These are phyloP conservation scores for Heteronetta atricapilla DNA, from an alignment of 2,113 vertebrate species.

Conservation along the genomic window DNA sequence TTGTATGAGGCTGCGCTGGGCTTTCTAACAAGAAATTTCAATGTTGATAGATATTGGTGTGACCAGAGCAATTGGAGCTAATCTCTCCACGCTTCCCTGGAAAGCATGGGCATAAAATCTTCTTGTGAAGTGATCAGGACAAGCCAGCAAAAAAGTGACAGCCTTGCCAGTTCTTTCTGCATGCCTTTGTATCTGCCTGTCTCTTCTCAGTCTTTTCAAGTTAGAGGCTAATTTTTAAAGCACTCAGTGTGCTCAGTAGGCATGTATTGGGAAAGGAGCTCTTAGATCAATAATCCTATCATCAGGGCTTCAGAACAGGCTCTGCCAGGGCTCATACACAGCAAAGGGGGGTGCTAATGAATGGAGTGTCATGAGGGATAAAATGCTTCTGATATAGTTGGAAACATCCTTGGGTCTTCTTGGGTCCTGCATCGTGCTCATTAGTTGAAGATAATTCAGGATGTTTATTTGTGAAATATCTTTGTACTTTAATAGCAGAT, in stretches of 20 bases:
- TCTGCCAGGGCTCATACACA: neutral
- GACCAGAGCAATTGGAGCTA: neutral
- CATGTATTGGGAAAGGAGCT: neutral
- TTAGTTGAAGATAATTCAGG: neutral
- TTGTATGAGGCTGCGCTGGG: neutral
- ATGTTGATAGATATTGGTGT: neutral
- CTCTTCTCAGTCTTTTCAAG: neutral
- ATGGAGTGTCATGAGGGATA: neutral
- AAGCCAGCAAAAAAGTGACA: neutral
- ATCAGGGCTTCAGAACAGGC: neutral
- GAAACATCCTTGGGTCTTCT: neutral
- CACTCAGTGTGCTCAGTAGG: neutral
- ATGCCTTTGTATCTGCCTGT: neutral
- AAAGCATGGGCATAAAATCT: neutral
- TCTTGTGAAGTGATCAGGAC: neutral
- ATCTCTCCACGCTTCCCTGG: rapidly evolving
- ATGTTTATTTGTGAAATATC: neutral
- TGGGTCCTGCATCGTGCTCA: neutral
- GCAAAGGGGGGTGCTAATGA: neutral
- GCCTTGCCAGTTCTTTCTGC: neutral
- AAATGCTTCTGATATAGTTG: neutral
- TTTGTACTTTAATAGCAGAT: neutral
- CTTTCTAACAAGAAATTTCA: neutral
- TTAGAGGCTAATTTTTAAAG: neutral
- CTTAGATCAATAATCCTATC: neutral